Percentiles rank a stretch among this genome's conserved stretches.
Conservation (phyloP, 2,113 vertebrate genomes). For the Oceanodroma tethys region DNA sequence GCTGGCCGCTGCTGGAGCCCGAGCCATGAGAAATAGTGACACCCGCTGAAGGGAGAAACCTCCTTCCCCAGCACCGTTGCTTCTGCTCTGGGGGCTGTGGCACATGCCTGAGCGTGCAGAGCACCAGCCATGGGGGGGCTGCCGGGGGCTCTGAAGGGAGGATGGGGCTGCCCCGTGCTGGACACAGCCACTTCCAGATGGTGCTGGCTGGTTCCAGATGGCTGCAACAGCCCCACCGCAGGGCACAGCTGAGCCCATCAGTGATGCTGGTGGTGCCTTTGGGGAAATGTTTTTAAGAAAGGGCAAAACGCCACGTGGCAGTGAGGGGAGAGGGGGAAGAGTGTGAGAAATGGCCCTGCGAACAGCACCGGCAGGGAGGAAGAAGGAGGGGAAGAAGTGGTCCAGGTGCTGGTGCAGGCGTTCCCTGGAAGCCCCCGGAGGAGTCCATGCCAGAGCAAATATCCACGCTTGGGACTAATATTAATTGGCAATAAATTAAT, state of each 20-base stretch:
- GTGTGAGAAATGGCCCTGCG: rapidly evolving
- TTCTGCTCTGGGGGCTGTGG: not conserved
- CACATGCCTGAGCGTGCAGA: rapidly evolving
- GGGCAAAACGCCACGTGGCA: rapidly evolving
- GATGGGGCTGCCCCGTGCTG: not conserved
- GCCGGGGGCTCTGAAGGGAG: not conserved
- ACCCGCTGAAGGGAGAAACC: not conserved
- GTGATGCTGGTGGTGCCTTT: not conserved
- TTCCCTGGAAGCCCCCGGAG: not conserved
- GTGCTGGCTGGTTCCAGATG: not conserved
- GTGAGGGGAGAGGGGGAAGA: not conserved
- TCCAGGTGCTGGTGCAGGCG: not conserved
- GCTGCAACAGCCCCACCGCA: rapidly evolving
- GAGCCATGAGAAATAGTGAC: not conserved
- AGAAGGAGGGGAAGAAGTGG: not conserved
- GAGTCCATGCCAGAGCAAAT: not conserved
- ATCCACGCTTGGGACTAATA: not conserved
- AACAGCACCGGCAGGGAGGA: rapidly evolving
- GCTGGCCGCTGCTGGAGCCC: rapidly evolving
- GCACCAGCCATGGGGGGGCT: not conserved
- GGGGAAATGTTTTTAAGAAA: not conserved
- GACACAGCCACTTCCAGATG: not conserved
- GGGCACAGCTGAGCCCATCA: not conserved
- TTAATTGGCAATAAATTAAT: not conserved
- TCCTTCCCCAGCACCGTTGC: not conserved